Evolutionary conservation across 2,888 invertebrate species (phyloP).

Genomic region (Unio pictorum): DNA sequence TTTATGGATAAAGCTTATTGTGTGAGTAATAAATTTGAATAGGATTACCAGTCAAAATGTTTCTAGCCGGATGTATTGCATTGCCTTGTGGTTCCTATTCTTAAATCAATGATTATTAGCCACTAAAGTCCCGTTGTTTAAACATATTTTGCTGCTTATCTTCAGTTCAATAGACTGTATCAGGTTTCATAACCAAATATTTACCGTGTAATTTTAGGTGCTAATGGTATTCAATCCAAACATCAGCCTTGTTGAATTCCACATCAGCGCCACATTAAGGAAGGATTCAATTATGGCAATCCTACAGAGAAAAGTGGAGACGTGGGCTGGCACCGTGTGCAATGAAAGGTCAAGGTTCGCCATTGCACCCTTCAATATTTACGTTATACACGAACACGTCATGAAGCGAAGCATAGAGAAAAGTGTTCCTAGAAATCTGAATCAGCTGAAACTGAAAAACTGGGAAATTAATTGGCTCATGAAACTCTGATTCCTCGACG

Average conservation of each 20-base stretch:
- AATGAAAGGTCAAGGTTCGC: slow-evolving; percentile 17
- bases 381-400: slow-evolving; percentile 8
- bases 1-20: too few relatives aligned
- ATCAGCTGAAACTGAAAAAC: slow-evolving; percentile 11
- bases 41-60: too few relatives aligned
- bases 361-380: slow-evolving; percentile 16
- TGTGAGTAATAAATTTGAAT: too few relatives aligned
- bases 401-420: slow-evolving; percentile 15
- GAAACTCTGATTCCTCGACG: slow-evolving; percentile 1
- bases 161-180: neutral
- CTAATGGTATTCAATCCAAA: slow-evolving; percentile 25
- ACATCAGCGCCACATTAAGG: slow-evolving; percentile 8
- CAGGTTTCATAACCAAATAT: neutral
- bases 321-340: slow-evolving; percentile 22
- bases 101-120: too few relatives aligned
- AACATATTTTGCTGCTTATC: too few relatives aligned
- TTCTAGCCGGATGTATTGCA: too few relatives aligned
- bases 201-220: slow-evolving; percentile 13
- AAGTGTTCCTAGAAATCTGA: slow-evolving; percentile 18
- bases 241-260: slow-evolving; percentile 19
- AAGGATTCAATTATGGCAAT: slow-evolving; percentile 5
- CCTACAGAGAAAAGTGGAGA: slow-evolving; percentile 23
- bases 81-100: too few relatives aligned
- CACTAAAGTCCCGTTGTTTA: too few relatives aligned
- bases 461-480: slow-evolving; percentile 30